A percentile compares a stretch with the other conserved stretches of the same genome.
phyloP scores from a whole-genome alignment of 2,888 invertebrate species.

The Pantelozetes paolii region DNA sequence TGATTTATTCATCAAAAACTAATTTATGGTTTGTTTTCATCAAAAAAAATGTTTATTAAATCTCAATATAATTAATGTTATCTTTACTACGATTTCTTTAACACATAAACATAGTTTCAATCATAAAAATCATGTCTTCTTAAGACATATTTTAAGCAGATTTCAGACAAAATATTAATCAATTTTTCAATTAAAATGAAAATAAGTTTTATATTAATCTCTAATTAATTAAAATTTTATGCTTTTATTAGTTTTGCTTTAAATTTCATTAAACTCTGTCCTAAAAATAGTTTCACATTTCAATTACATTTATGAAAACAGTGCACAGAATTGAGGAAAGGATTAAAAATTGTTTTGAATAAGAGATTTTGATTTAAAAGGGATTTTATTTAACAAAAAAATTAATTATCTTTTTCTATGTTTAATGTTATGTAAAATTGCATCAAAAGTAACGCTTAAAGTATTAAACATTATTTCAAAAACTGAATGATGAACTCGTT shows the following conservation, averaged over 20 bases:
- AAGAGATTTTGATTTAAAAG: neutral
- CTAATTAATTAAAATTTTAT: neutral
- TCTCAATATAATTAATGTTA: neutral
- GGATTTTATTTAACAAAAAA: neutral
- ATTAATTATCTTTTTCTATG: neutral
- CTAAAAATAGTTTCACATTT: too few relatives aligned
- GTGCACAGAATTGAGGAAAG: neutral
- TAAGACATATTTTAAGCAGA: too few relatives aligned
- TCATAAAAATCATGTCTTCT: too few relatives aligned
- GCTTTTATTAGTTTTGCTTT: neutral
- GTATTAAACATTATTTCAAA: too few relatives aligned
- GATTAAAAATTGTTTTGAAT: neutral
- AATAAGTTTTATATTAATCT: neutral
- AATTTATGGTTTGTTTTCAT: neutral
- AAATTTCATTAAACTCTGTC: too few relatives aligned
- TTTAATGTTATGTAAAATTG: too few relatives aligned
- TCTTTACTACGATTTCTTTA: neutral
- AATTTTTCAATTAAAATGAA: neutral
- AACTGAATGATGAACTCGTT: neutral
- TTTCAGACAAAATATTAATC: too few relatives aligned
- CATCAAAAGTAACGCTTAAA: too few relatives aligned
- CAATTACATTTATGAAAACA: too few relatives aligned
- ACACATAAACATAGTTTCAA: neutral
- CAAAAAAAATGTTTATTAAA: neutral
- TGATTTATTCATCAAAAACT: neutral